Percentiles rank a stretch among this genome's conserved stretches.
phyloP scores from a whole-genome alignment of 2,888 invertebrate species.

The Nephrocerus scutellatus region DNA sequence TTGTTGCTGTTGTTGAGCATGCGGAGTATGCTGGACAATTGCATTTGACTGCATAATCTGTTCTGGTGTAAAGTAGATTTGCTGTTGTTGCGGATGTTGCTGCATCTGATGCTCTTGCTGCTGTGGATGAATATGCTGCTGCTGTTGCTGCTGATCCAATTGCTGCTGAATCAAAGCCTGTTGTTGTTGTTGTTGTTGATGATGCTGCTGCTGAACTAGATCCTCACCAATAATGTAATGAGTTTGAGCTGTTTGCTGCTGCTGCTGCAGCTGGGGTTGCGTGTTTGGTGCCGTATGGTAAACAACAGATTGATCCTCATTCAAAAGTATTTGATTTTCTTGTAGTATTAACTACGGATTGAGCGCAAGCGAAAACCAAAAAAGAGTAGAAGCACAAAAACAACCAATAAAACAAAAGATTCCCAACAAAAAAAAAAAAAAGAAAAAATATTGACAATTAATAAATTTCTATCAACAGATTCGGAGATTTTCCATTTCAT shows the following conservation, averaged over 20 bases:
- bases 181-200: constrained; percentile 28
- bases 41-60: constrained; percentile 36
- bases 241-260: constrained; percentile 26
- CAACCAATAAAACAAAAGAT: constrained; percentile 3
- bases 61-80: constrained; percentile 40
- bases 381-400: constrained; percentile 7
- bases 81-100: constrained; percentile 32
- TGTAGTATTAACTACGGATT: constrained; percentile 36
- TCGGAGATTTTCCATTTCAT: constrained; percentile 18
- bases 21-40: constrained; percentile 34
- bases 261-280: constrained; percentile 27
- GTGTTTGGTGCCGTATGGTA: constrained; percentile 39
- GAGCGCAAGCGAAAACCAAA: constrained; percentile 4
- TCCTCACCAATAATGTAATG: constrained; percentile 27
- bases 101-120: constrained; percentile 34
- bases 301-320: constrained; percentile 48
- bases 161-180: constrained; percentile 28
- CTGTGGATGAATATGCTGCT: constrained; percentile 24
- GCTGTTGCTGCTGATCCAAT: constrained; percentile 32
- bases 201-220: constrained; percentile 32
- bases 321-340: constrained; percentile 47
- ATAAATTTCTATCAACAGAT: constrained; percentile 9
- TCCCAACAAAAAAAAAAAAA: constrained; percentile 1
- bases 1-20: constrained; percentile 27
- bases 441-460: background rate